phyloP scores from a whole-genome alignment of 1,140 invertebrate species.

The Ips nitidus region DNA sequence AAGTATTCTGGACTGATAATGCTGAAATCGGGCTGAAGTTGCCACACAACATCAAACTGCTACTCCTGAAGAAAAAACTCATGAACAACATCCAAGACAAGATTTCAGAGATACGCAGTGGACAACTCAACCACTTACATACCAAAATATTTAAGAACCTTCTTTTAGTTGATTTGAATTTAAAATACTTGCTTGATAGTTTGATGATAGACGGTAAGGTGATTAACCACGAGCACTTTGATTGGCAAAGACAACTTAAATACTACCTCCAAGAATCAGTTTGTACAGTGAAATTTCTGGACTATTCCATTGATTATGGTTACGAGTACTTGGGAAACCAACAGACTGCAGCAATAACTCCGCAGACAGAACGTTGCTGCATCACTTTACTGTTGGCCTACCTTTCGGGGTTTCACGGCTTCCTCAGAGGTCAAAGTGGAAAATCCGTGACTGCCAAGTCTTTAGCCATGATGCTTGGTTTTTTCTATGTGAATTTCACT shows the following conservation, averaged over 20 bases:
- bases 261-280: slow-evolving; percentile 85
- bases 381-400: slow-evolving; percentile 83
- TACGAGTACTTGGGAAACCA: slow-evolving; percentile 88
- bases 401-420: slow-evolving; percentile 72
- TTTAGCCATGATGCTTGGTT: slow-evolving; percentile 74
- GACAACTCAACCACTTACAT: slow-evolving; percentile 12
- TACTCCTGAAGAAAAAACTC: slow-evolving; percentile 26
- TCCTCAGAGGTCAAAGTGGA: slow-evolving; percentile 82
- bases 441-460: slow-evolving; percentile 92
- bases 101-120: slow-evolving; percentile 11
- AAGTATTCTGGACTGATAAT: slow-evolving; percentile 35
- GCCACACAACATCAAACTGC: slow-evolving; percentile 32
- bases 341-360: slow-evolving; percentile 73
- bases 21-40: slow-evolving; percentile 30
- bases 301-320: slow-evolving; percentile 79
- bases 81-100: slow-evolving; percentile 30
- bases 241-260: slow-evolving; percentile 85
- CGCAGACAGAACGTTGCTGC: slow-evolving; percentile 80
- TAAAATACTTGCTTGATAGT: slow-evolving; percentile 21
- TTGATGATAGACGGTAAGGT: slow-evolving; percentile 25
- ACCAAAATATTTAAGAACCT: slow-evolving; percentile 26
- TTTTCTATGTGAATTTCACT: slow-evolving; percentile 90
- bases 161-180: slow-evolving; percentile 24
- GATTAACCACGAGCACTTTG: slow-evolving; percentile 61
- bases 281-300: slow-evolving; percentile 79